Evolutionary conservation across 2,797 vertebrate species (phyloP), one percentile per base, ranked within the genome.

Genomic region (Lycodopsis pacificus): DNA sequence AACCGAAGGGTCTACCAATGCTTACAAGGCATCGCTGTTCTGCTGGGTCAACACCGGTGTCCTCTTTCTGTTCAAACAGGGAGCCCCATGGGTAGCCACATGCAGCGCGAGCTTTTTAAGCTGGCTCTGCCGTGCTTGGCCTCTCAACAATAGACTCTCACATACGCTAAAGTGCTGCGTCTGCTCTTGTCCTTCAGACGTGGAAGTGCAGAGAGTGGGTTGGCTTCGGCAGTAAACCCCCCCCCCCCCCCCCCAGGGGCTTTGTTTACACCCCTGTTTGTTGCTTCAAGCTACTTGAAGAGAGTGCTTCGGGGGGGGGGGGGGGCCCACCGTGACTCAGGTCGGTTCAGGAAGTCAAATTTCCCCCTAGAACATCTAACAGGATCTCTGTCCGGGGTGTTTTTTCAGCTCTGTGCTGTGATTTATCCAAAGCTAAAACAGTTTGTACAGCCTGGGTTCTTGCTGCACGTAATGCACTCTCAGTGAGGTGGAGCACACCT

Each of bases 1-100:
- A 91, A 69, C 84, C 66, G 75, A 34, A 64, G 81, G 67, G 69
- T 65, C 68, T 67, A 73, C 73, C 86, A 76, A 46, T 79, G 88
- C 84, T 91, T 87, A 88, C 84, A 81, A 79, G 73, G 84, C 80
- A 70, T 51, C 79, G 74, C 81, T 83, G 81, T 92, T 91, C 89
- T 92, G 91, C 91, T 84, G 82, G 86, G 71, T 94, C 88, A 88
- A 91, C 87, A 90, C 68, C 10, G 25, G 86, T 85, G 81, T 92
- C 80, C 76, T 86, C 79, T 91, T 93, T 85, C 87, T 89, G 70
- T 89, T 88, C 72, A 92, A 85, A 86, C 90, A 89, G 56, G 22
- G 77, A 85, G 63, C 78, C 79, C 67, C 67, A 82, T 77, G 81
- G 83, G 85, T 81, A 84, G 73, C 63, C 65, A 34, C 85, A 89